Evolutionary conservation across 2,113 vertebrate genomes (phyloP).

Genomic region (Caracal caracal): DNA sequence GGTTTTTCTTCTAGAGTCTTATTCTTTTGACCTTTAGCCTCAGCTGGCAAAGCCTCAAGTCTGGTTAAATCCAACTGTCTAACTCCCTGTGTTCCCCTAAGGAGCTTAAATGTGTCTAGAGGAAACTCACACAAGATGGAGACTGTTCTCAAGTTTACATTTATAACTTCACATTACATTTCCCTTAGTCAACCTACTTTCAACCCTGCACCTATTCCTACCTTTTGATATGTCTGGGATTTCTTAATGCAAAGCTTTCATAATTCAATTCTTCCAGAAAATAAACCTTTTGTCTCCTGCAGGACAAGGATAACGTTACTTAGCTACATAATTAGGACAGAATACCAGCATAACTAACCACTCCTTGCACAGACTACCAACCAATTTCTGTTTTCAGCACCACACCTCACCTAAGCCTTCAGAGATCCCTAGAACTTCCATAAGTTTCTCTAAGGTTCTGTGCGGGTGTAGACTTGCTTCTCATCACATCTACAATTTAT

Average conservation of each 20-base stretch:
- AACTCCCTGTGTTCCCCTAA: neutral
- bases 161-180: neutral
- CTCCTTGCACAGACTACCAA: neutral
- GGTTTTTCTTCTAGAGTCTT: neutral
- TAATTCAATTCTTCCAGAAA: neutral
- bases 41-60: neutral
- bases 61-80: neutral
- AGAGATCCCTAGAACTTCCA: neutral
- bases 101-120: neutral
- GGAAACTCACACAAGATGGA: neutral
- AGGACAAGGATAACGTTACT: neutral
- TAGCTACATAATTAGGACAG: neutral
- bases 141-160: slow-evolving; percentile 5
- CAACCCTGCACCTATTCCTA: neutral
- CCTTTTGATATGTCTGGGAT: neutral
- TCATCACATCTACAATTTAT: neutral
- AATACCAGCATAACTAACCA: neutral
- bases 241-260: neutral
- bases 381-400: neutral
- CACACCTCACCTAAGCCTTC: neutral
- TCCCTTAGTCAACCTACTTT: neutral
- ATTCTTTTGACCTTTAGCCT: slow-evolving; percentile 17
- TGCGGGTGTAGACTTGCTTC: neutral
- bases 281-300: neutral
- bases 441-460: neutral